Evolutionary conservation across 2,797 vertebrate species (phyloP).

Genomic region (Hozukius guyotensis): DNA sequence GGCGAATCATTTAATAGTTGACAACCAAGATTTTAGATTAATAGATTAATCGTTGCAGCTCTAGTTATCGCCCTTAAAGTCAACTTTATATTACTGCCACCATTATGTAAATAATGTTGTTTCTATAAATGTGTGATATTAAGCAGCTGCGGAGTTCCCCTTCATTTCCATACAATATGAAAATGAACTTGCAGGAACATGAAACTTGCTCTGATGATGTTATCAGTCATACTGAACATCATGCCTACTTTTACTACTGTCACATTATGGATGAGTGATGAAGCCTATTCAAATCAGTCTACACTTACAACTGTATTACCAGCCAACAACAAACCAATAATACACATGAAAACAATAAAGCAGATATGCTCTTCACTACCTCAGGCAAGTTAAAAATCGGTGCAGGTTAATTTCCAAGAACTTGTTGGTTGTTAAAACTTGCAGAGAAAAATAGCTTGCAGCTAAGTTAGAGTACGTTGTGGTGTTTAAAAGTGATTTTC

Average conservation of each 20-base stretch:
- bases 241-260: conserved; percentile 33
- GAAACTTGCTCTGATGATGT: neutral
- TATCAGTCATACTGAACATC: conserved; percentile 6
- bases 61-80: neutral
- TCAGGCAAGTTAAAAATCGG: neutral
- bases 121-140: neutral
- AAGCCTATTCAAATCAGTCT: conserved; percentile 19
- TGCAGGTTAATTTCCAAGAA: neutral
- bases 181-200: conserved; percentile 32
- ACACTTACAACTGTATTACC: neutral
- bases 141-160: neutral
- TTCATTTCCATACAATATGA: conserved; percentile 18
- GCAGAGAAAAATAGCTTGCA: neutral
- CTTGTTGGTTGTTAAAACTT: neutral
- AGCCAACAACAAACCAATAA: neutral
- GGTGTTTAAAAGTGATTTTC: neutral
- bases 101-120: neutral
- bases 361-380: neutral
- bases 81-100: neutral
- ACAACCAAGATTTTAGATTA: no score
- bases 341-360: neutral
- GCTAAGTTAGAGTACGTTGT: neutral
- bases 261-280: conserved; percentile 2
- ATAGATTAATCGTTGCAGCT: no score
- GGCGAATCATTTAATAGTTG: no score